Evolutionary conservation across 1,140 invertebrate genomes (phyloP), one percentile per base, ranked within the genome.

Genomic region (Oryzaephilus surinamensis): DNA sequence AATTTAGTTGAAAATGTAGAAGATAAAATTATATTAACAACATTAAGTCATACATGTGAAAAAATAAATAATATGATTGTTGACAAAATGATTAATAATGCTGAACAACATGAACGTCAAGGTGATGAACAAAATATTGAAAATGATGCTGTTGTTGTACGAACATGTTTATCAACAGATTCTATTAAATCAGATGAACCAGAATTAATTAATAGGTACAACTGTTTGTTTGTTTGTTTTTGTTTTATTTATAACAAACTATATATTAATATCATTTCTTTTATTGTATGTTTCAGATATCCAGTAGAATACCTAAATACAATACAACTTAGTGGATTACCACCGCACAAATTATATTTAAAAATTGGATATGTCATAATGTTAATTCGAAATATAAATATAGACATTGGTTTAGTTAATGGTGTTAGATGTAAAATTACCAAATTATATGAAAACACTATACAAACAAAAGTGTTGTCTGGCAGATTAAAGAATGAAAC

Each of bases 401-500:
- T 45, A 10, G n/a, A 32, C 20, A 35, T 46, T 40, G 44, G 34
- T 7, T 32, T 52, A 30, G 47, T 47, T 13, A 50, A 50, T 38
- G 44, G 46, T 8, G 48, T 45, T 13, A 35, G 46, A 30, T 24
- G 50, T 3, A 20, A 32, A n/a, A 36, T 50, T 5, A 29, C 35
- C 7, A 32, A 48, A 27, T 11, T 50, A 19, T 15, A 7, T 8
- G 41, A 47, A 32, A 28, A 48, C 40, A 28, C 46, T 19, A 41
- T 52, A 14, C 47, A 39, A 32, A 46, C 38, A 32, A 40, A 47
- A 45, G 44, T 50, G 13, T 14, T 54, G 11, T 43, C 18, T 18
- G 60, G 58, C 29, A 48, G 52, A 34, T 57, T 45, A 37, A 58
- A 61, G 61, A 65, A 60, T 34, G 45, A 67, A 52, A 32, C 52